Evolutionary conservation across 2,113 vertebrate genomes (phyloP).

Genomic region (Channa maculata): DNA sequence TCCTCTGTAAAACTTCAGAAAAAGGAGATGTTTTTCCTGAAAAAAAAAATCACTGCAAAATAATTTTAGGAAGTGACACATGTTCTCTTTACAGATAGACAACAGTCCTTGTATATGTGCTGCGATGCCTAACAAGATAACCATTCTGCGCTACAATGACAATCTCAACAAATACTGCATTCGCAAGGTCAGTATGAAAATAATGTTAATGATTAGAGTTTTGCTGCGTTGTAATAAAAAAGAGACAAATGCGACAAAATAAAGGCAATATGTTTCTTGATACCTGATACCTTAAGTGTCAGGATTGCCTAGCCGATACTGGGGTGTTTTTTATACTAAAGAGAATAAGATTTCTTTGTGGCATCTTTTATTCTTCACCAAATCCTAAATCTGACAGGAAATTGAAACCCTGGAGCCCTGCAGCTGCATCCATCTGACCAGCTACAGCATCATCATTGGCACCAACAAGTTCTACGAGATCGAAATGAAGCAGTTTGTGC

Average conservation of each 20-base stretch:
- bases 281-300: too few species aligned
- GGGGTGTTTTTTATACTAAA: too few species aligned
- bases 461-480: constrained; percentile 99
- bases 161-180: constrained; percentile 97
- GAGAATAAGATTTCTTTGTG: too few species aligned
- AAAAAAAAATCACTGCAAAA: neutral
- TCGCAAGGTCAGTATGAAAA: constrained; percentile 87
- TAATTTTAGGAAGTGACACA: neutral
- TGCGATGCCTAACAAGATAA: constrained; percentile 96
- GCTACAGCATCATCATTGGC: constrained; percentile 97
- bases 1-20: neutral
- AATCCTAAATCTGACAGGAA: constrained; percentile 84
- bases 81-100: constrained; percentile 88
- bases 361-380: neutral
- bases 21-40: too few species aligned
- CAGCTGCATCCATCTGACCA: constrained; percentile 98
- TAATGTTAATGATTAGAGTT: neutral
- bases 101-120: constrained; percentile 96
- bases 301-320: neutral
- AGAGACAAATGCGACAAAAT: too few species aligned
- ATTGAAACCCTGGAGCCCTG: constrained; percentile 98
- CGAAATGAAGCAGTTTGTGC: constrained; percentile 98
- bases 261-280: too few species aligned
- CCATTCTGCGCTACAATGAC: constrained; percentile 95
- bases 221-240: neutral